Conservation (phyloP, 2,888 invertebrate species). For the Mythimna loreyi region DNA sequence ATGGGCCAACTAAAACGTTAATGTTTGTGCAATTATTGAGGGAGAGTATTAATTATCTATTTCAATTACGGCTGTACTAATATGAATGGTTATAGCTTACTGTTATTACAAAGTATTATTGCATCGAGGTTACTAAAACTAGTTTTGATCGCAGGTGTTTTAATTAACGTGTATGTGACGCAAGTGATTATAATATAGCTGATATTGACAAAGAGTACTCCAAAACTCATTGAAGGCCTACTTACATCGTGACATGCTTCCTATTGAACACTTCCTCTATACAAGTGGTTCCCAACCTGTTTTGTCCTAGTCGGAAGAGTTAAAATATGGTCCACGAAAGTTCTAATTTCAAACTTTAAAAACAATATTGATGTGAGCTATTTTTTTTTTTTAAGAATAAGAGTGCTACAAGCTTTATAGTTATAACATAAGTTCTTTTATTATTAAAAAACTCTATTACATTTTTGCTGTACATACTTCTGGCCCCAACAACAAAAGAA, state of each 20-base stretch:
- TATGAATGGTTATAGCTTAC: slow-evolving; percentile 14
- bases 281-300: too few species aligned
- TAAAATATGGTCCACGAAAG: too few species aligned
- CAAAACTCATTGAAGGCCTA: background rate
- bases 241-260: background rate
- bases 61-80: slow-evolving; percentile 29
- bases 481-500: too few species aligned
- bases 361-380: too few species aligned
- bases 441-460: too few species aligned
- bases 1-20: slow-evolving; percentile 37
- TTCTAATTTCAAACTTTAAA: too few species aligned
- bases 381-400: too few species aligned
- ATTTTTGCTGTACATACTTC: too few species aligned
- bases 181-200: slow-evolving; percentile 8
- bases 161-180: slow-evolving; percentile 2
- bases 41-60: slow-evolving; percentile 28
- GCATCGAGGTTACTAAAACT: slow-evolving; percentile 35
- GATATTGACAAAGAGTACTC: slow-evolving; percentile 17
- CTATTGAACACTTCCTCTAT: slow-evolving; percentile 20
- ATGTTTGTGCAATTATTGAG: slow-evolving; percentile 30
- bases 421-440: too few species aligned
- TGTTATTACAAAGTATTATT: slow-evolving; percentile 30
- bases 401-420: too few species aligned
- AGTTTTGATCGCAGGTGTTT: slow-evolving; percentile 33
- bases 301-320: too few species aligned